phyloP scores from a whole-genome alignment of 1,140 invertebrate genomes.

The Drosophila auraria region DNA sequence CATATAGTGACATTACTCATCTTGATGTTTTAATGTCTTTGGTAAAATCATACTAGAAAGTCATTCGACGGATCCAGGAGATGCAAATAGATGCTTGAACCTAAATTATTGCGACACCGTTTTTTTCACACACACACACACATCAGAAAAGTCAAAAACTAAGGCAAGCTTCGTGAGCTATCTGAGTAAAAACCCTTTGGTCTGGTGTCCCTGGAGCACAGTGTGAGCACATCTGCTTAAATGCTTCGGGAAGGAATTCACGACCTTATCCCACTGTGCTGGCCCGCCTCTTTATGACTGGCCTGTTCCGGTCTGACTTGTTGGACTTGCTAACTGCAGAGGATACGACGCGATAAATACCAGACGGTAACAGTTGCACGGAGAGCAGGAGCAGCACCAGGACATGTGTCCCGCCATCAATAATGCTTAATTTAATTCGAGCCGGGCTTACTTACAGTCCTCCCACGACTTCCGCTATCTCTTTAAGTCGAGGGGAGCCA shows the following conservation, averaged over 20 bases:
- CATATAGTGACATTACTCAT: no score
- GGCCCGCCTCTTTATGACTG: conserved; percentile 49
- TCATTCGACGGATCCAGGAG: no score
- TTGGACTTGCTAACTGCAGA: conserved; percentile 33
- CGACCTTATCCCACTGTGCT: conserved; percentile 15
- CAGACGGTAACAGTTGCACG: conserved; percentile 46
- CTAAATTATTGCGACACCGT: no score
- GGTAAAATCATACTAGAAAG: no score
- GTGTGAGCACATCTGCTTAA: not conserved
- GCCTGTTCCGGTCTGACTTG: conserved; percentile 19
- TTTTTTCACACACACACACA: no score
- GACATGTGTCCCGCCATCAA: conserved; percentile 66
- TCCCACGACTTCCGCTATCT: conserved; percentile 51
- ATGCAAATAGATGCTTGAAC: no score
- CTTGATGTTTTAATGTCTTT: no score
- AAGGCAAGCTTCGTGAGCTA: no score
- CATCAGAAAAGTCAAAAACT: no score
- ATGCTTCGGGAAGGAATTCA: no score
- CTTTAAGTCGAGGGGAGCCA: conserved; percentile 46
- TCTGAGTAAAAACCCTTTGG: no score
- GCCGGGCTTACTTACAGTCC: conserved; percentile 16
- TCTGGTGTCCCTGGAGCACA: not conserved
- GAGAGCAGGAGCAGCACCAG: conserved; percentile 13
- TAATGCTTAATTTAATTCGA: conserved; percentile 82
- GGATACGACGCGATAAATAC: conserved; percentile 59